Base-by-base conservation (phyloP, 1,140 invertebrate species). In the Drosophila cardini region DNA sequence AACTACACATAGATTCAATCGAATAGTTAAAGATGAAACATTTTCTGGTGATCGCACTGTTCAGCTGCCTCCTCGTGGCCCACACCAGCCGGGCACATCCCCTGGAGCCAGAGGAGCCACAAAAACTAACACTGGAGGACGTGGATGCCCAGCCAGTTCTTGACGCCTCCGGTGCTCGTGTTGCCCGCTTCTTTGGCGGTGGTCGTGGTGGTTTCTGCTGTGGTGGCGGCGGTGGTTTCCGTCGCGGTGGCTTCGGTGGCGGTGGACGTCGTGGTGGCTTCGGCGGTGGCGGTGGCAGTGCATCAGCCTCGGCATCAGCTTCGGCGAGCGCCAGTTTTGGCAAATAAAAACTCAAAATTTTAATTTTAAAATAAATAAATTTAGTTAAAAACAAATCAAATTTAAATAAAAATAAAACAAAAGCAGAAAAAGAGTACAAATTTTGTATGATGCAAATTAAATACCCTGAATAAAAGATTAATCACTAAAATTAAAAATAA, bases 11-110 rank as follows among this genome's bases (percentile, higher is more conserved):
- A 89, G 77, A 80, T 77, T 48, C 69, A 74, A 53, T 55, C 55
- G 30, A 56, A 56, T 13, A 56, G 10, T 58, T 45, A 61, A 87
- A 70, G 45, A 87, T 87, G 84, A 83, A 89, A 43, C 80, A 65
- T 45, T 69, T 68, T 48, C 6, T 84, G 11, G 13, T 80, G 18
- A 8, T 52, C 4, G 52, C 57, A 0, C 18, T 89, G 10, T 21
- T 83, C 18, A 36, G 43, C n/a, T 58, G 38, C 7, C 43, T 77
- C 26, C 60, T 30, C 13, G 13, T 87, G 55, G 62, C 30, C 26
- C 16, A 21, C 4, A 42, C 42, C 43, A 18, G n/a, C 6, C 21
- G 21, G 21, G 67, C 21, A 0, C 76, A 89, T 56, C 83, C 83
- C 0, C 2, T 75, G 53, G 72, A 76, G 9, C 48, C 50, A 36